phyloP scores from a whole-genome alignment of 2,888 invertebrate species.

The Leucoma salicis region DNA sequence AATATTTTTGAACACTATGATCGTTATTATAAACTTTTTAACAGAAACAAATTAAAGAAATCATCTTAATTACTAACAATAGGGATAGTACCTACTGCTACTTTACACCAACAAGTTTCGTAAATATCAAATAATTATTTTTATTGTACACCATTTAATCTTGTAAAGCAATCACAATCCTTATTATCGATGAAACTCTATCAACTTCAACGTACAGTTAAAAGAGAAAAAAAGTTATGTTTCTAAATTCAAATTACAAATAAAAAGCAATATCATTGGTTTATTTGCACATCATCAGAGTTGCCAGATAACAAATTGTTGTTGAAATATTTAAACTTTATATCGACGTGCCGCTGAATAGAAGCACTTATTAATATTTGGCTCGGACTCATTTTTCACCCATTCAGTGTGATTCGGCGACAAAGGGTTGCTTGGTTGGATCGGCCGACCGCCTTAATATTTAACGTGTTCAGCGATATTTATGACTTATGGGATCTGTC shows the following conservation, averaged over 20 bases:
- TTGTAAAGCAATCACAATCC: too few relatives aligned
- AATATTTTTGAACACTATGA: too few relatives aligned
- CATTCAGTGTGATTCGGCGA: constrained; percentile 37
- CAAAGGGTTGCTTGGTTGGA: constrained; percentile 40
- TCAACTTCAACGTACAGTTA: too few relatives aligned
- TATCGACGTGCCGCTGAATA: constrained; percentile 26
- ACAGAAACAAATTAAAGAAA: too few relatives aligned
- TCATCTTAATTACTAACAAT: too few relatives aligned
- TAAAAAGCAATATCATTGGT: constrained; percentile 14
- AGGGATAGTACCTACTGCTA: too few relatives aligned
- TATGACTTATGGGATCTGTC: constrained; percentile 21
- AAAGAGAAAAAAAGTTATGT: too few relatives aligned
- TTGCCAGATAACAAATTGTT: constrained; percentile 37
- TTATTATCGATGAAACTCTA: too few relatives aligned
- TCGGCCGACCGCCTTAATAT: constrained; percentile 37
- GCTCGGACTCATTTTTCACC: constrained; percentile 47
- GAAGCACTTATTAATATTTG: constrained; percentile 36
- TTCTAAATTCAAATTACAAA: constrained; percentile 3
- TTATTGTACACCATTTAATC: too few relatives aligned
- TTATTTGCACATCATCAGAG: constrained; percentile 22
- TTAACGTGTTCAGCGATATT: constrained; percentile 48
- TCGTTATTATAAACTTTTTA: too few relatives aligned
- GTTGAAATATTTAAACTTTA: constrained; percentile 35
- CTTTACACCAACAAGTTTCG: too few relatives aligned
- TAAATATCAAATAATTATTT: too few relatives aligned